Evolutionary conservation across 2,888 invertebrate species (phyloP).

Genomic region (Amiota minor): DNA sequence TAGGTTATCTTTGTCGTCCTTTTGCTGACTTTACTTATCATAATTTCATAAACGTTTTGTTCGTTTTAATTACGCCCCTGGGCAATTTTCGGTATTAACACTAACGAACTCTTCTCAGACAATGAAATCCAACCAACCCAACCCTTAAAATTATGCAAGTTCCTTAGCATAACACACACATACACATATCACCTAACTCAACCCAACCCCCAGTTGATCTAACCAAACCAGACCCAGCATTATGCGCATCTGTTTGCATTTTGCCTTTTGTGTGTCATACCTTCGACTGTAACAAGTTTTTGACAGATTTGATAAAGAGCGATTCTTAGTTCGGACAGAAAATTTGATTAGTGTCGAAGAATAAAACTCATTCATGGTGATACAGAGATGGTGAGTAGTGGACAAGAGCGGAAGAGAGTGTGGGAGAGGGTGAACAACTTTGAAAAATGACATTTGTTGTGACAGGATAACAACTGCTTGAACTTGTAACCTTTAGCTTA

Average conservation of each 20-base stretch:
- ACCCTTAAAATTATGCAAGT: conserved; percentile 49
- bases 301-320: conserved; percentile 22
- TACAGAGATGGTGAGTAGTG: too few species aligned
- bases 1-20: too few species aligned
- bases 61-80: conserved; percentile 38
- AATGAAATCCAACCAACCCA: conserved; percentile 12
- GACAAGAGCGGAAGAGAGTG: too few species aligned
- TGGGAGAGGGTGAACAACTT: too few species aligned
- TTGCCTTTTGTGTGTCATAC: neutral
- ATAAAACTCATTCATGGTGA: too few species aligned
- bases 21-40: conserved; percentile 7
- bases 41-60: conserved; percentile 5
- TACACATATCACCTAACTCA: neutral
- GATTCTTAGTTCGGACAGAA: conserved; percentile 23
- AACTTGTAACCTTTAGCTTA: neutral
- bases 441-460: neutral
- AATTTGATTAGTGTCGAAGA: conserved; percentile 18
- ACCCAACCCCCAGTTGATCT: too few species aligned
- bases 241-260: conserved; percentile 25
- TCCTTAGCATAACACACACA: too few species aligned
- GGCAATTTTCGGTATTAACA: conserved; percentile 37
- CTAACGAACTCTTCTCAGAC: conserved; percentile 9
- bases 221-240: neutral
- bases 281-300: conserved; percentile 15
- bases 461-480: conserved; percentile 3